These are phyloP conservation scores for Dermatemys mawii DNA, from an alignment of 2,113 vertebrate species.

Conservation along the genomic window DNA sequence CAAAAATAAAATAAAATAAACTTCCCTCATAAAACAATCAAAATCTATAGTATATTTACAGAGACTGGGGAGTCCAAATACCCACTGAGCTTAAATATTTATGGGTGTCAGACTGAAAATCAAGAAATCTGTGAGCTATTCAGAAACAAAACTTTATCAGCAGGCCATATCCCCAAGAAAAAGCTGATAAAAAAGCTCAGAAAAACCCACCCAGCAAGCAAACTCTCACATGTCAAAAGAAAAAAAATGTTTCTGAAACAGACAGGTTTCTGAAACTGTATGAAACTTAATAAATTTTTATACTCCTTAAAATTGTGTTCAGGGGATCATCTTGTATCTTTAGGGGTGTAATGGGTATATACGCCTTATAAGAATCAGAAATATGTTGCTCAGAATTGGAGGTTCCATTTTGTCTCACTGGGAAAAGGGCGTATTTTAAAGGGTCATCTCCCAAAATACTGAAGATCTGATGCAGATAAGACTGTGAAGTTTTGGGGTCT, in stretches of 20 bases:
- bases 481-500: neutral
- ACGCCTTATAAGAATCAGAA: neutral
- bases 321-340: neutral
- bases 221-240: neutral
- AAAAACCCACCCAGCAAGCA: neutral
- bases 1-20: conserved; percentile 83
- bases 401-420: neutral
- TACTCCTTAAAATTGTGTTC: neutral
- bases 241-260: neutral
- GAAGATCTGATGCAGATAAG: neutral
- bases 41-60: conserved; percentile 77
- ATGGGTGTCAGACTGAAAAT: conserved; percentile 67
- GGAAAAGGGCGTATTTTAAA: neutral
- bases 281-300: neutral
- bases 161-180: conserved; percentile 19
- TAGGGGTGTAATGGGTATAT: neutral
- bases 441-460: neutral
- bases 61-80: conserved; percentile 69
- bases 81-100: conserved; percentile 75
- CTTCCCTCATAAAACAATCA: conserved; percentile 79
- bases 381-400: neutral
- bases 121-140: conserved; percentile 62
- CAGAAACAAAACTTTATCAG: conserved; percentile 60
- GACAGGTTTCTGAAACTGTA: neutral
- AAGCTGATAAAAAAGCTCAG: neutral